Conservation (phyloP, 2,113 vertebrate genomes). For the Peromyscus californicus region DNA sequence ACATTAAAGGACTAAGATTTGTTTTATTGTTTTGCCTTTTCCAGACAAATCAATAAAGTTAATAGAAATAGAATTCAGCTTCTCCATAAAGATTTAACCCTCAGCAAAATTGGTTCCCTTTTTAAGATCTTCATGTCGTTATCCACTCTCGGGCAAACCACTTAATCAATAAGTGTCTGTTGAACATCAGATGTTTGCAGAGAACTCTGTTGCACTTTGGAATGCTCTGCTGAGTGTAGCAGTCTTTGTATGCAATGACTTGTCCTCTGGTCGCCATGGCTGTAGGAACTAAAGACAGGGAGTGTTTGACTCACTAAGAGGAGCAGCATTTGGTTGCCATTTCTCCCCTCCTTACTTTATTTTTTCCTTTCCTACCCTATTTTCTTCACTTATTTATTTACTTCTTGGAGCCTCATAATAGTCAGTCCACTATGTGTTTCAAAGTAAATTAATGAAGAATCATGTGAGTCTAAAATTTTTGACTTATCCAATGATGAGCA, state of each 20-base stretch:
- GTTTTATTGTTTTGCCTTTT: slow-evolving; percentile 37
- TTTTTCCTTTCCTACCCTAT: not conserved
- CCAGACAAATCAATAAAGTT: slow-evolving; percentile 8
- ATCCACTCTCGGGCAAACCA: slow-evolving; percentile 35
- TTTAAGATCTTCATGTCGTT: slow-evolving; percentile 22
- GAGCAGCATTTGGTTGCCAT: not conserved
- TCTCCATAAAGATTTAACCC: slow-evolving; percentile 39
- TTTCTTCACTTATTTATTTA: not conserved
- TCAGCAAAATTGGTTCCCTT: not conserved
- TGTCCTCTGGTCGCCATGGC: not conserved
- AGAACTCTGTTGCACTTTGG: not conserved
- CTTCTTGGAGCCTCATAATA: not conserved
- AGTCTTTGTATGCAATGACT: not conserved
- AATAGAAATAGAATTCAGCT: slow-evolving; percentile 50
- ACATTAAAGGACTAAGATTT: not conserved
- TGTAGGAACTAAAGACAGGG: not conserved
- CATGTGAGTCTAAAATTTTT: not conserved
- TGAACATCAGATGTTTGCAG: not conserved
- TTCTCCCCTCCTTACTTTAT: rapidly evolving
- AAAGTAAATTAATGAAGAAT: not conserved
- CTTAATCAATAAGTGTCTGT: slow-evolving; percentile 23
- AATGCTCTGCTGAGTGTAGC: not conserved
- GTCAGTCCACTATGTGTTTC: not conserved
- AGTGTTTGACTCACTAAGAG: not conserved
- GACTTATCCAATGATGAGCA: not conserved